Percentiles rank a stretch among this genome's conserved stretches.
Evolutionary conservation across 2,888 invertebrate genomes (phyloP).

Genomic region (Pteria penguin): DNA sequence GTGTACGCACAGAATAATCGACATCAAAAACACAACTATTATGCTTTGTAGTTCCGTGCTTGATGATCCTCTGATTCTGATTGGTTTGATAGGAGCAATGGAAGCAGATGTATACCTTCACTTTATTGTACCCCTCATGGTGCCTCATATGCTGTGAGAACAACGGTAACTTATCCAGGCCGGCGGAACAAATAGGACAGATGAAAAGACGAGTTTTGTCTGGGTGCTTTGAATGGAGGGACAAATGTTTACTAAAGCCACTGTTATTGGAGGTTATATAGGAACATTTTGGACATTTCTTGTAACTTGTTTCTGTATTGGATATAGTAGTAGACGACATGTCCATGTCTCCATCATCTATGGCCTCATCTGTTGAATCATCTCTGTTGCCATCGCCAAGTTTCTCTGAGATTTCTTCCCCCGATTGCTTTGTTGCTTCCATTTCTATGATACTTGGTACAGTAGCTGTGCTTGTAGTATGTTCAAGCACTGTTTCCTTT

Average conservation of each 20-base stretch:
- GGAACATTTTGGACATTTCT: constrained; percentile 55
- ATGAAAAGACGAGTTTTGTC: constrained; percentile 42
- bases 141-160: constrained; percentile 53
- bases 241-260: constrained; percentile 39
- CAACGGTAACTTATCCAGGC: constrained; percentile 28
- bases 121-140: constrained; percentile 53
- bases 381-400: neutral
- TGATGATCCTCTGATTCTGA: constrained; percentile 49
- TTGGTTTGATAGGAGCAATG: constrained; percentile 55
- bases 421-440: neutral
- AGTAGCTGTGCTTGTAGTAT: neutral
- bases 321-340: neutral
- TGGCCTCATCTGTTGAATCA: neutral
- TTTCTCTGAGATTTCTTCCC: neutral
- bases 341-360: neutral
- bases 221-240: constrained; percentile 28
- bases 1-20: constrained; percentile 16
- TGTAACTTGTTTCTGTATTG: constrained; percentile 11
- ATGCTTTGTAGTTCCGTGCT: constrained; percentile 51
- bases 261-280: constrained; percentile 47
- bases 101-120: constrained; percentile 52
- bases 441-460: neutral
- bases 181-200: constrained; percentile 54
- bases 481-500: neutral
- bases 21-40: neutral